Evolutionary conservation across 2,888 invertebrate species (phyloP).

Genomic region (Mythimna impura): DNA sequence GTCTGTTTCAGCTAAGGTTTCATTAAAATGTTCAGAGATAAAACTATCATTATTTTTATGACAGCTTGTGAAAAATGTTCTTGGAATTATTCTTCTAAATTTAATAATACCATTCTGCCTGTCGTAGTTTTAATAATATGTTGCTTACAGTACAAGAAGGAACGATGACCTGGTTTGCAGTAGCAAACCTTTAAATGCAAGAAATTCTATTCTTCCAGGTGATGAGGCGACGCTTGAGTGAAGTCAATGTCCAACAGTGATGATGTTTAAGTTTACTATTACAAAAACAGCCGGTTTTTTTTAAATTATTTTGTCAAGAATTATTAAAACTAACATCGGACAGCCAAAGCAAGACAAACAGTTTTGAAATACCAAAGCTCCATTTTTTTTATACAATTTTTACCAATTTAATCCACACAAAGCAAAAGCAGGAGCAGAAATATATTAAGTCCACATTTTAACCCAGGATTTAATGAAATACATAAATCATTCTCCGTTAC

Average conservation of each 20-base stretch:
- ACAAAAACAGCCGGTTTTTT: neutral
- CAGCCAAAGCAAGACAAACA: neutral
- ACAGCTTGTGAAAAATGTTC: neutral
- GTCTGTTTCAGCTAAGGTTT: neutral
- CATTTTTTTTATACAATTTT: conserved; percentile 8
- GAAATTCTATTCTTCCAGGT: too few species aligned
- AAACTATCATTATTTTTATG: neutral
- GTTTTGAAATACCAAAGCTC: neutral
- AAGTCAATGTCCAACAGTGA: neutral
- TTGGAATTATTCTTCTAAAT: neutral
- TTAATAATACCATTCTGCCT: neutral
- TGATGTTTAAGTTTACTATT: neutral
- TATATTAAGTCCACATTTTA: conserved; percentile 47
- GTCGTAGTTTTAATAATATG: neutral
- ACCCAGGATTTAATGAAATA: conserved; percentile 39
- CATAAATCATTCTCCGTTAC: conserved; percentile 42
- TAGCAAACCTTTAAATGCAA: too few species aligned
- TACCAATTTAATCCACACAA: conserved; percentile 6
- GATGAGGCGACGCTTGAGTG: neutral
- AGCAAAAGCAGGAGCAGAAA: conserved; percentile 1
- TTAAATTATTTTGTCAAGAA: neutral
- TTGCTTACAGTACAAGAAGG: neutral
- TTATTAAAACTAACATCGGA: neutral
- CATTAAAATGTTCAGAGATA: neutral
- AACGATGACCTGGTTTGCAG: too few species aligned